A percentile compares a stretch with the other conserved stretches of the same genome.
Conservation (phyloP, 1,140 invertebrate genomes). For the Lepidurus apus region DNA sequence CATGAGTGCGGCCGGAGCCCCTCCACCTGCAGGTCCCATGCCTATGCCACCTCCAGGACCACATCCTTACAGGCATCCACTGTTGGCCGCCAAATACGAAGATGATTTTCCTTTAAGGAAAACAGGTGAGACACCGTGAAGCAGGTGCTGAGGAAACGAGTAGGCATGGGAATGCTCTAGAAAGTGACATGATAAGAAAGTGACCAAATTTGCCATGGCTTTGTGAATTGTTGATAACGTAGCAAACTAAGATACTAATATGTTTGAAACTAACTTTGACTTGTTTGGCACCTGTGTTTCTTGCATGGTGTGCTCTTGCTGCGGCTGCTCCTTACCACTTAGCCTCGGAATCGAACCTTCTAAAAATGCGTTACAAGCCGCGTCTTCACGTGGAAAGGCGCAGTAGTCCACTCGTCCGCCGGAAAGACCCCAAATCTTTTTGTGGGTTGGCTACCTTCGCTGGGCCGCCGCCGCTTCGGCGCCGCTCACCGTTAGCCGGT, state of each 20-base stretch:
- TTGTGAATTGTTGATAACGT: neutral
- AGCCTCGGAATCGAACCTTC: conserved; percentile 95
- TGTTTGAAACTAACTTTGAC: conserved; percentile 23
- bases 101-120: conserved; percentile 88
- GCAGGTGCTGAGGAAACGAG: neutral
- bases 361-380: conserved; percentile 90
- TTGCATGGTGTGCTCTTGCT: neutral
- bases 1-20: neutral
- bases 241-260: neutral
- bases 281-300: conserved; percentile 32
- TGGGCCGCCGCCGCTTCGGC: conserved; percentile 65
- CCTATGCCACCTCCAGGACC: conserved; percentile 35
- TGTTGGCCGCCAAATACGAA: conserved; percentile 61
- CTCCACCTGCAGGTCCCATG: conserved; percentile 19
- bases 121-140: conserved; percentile 63
- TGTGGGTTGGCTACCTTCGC: conserved; percentile 40
- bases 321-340: conserved; percentile 44
- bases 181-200: neutral
- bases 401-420: conserved; percentile 73
- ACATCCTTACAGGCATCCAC: conserved; percentile 46
- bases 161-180: neutral
- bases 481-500: conserved; percentile 70
- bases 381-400: conserved; percentile 76
- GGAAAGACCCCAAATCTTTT: conserved; percentile 5
- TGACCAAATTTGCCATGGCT: neutral